These are phyloP conservation scores for Cepphus grylle DNA, from an alignment of 2,113 vertebrate genomes.

Conservation along the genomic window DNA sequence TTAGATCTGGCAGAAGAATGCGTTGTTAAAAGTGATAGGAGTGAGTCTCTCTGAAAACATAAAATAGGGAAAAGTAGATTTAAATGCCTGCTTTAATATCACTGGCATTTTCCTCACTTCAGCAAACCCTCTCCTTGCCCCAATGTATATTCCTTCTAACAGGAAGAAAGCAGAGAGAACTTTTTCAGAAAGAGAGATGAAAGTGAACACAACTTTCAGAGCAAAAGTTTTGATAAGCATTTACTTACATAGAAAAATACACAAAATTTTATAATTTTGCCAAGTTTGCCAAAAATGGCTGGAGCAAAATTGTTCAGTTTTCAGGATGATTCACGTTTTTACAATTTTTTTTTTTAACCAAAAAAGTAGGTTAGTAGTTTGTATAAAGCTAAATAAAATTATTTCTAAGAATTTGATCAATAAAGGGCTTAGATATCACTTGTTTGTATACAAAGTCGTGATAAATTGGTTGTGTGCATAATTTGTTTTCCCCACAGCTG, in stretches of 20 bases:
- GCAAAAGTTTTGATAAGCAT: background rate
- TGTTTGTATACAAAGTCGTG: background rate
- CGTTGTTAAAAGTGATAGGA: background rate
- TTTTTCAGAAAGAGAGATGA: background rate
- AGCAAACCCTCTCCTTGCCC: background rate
- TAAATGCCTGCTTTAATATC: background rate
- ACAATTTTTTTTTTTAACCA: background rate
- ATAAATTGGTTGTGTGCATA: background rate
- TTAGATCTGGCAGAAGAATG: background rate
- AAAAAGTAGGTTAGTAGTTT: background rate
- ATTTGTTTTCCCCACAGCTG: slow-evolving; percentile 6
- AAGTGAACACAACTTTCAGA: background rate
- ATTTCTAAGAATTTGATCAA: background rate
- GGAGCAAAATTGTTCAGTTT: background rate
- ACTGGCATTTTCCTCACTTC: background rate
- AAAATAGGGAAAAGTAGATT: background rate
- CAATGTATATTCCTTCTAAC: background rate
- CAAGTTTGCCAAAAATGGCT: background rate
- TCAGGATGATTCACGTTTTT: background rate
- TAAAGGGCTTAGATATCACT: background rate
- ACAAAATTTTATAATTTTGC: background rate
- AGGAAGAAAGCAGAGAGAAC: background rate
- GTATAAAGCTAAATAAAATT: background rate
- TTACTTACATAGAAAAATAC: background rate
- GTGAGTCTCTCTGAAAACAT: background rate